Base-by-base conservation (phyloP, 2,797 vertebrate genomes). In the Podarcis siculus region DNA sequence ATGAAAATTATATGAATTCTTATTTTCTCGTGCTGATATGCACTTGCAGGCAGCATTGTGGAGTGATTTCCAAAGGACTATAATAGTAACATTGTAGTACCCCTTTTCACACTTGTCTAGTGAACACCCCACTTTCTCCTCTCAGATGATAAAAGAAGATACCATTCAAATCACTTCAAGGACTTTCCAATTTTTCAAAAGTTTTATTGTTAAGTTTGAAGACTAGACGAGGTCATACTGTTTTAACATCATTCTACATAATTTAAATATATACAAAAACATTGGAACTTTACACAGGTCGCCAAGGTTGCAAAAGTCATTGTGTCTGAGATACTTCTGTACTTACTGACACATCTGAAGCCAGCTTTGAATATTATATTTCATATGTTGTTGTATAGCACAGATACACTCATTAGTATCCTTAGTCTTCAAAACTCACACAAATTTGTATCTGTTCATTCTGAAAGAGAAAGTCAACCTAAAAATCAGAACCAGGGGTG, bases 151-250 rank as follows among this genome's bases (percentile, higher is more conserved):
- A 27, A 82, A 10, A 75, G 61, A 64, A 64, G 61, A 39, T 37
- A 73, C 87, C 85, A 83, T 92, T 90, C 89, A 87, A 95, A 83
- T 73, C 80, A 87, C 94, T 94, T 91, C 84, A 91, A 94, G 93
- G 95, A 86, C 61, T 58, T 81, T 86, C 86, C 92, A 84, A 90
- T 95, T 97, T 98, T 97, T 97, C 94, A 95, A 97, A 98, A 96
- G 93, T 97, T 98, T 97, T 98, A 97, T 98, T 98, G 96, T 96
- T 96, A 97, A 97, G 94, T 96, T 96, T 97, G 95, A 97, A 97
- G 97, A 97, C 96, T 97, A 96, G 97, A 97, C 97, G 97, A 96
- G 96, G 93, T 97, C 88, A 95, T 97, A 98, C 96, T 95, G 94
- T 93, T 96, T 97, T 97, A 97, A 97, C 97, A 97, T 96, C 86